Percentiles rank a stretch among this genome's conserved stretches.
phyloP scores from a whole-genome alignment of 2,797 vertebrate genomes.

The Odontamblyopus lacepedii region DNA sequence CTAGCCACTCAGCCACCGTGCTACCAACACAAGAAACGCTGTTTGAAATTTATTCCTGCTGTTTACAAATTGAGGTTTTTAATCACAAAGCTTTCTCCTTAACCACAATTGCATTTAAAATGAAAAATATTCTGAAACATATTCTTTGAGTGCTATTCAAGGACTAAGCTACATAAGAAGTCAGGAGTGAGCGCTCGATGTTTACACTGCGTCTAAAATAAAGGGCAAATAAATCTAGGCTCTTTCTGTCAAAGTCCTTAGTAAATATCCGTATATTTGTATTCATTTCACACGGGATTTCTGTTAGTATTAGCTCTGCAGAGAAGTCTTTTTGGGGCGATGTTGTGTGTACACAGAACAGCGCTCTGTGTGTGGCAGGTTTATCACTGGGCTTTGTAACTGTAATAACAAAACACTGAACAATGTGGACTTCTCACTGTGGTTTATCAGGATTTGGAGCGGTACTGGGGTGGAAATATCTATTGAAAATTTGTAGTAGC shows the following conservation, averaged over 20 bases:
- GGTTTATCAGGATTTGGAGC: constrained; percentile 21
- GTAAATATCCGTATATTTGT: constrained; percentile 6
- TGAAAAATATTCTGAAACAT: neutral
- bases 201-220: constrained; percentile 8
- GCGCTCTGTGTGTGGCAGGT: constrained; percentile 6
- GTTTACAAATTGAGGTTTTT: no score
- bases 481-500: no score
- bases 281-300: constrained; percentile 8
- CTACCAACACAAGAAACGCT: no score
- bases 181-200: neutral
- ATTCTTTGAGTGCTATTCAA: constrained; percentile 1
- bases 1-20: no score
- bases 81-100: neutral
- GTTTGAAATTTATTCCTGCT: neutral
- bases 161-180: neutral
- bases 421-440: constrained; percentile 1
- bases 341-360: neutral
- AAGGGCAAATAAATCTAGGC: neutral
- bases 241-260: neutral
- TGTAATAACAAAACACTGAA: neutral
- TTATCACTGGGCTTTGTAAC: constrained; percentile 11
- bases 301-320: neutral
- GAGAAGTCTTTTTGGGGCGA: constrained; percentile 7
- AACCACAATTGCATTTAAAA: neutral
- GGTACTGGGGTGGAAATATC: neutral